Conservation (phyloP, 2,797 vertebrate species). For the Danionella dracula region DNA sequence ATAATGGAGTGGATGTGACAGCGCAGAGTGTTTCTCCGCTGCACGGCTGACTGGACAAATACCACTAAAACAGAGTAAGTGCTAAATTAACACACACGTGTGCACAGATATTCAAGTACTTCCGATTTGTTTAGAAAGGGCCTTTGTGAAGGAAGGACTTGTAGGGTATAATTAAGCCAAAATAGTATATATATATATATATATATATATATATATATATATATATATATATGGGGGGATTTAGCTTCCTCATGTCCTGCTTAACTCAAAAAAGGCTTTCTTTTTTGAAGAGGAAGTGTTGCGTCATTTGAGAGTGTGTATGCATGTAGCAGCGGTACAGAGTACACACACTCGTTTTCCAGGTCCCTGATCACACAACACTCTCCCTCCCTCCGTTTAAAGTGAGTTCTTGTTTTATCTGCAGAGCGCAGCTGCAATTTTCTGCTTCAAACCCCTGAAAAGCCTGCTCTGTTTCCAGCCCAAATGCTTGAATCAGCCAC, state of each 20-base stretch:
- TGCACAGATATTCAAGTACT: background rate
- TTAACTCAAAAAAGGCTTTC: too few species aligned
- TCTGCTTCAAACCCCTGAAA: constrained; percentile 57
- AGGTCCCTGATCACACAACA: background rate
- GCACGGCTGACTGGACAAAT: constrained; percentile 47
- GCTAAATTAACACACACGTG: constrained; percentile 44
- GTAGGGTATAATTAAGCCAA: constrained; percentile 1
- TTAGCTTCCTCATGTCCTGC: too few species aligned
- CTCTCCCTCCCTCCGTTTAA: constrained; percentile 1
- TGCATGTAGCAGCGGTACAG: background rate
- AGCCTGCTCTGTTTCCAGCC: constrained; percentile 55
- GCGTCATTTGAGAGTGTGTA: background rate
- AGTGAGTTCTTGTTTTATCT: constrained; percentile 53
- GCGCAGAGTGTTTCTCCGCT: constrained; percentile 48
- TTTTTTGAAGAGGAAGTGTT: background rate
- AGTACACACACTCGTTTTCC: constrained; percentile 10
- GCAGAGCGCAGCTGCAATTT: constrained; percentile 51
- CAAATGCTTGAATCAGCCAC: constrained; percentile 54
- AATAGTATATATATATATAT: too few species aligned
- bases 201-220: too few species aligned
- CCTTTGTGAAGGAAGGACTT: constrained; percentile 4
- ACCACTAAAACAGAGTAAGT: constrained; percentile 42
- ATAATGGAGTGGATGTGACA: constrained; percentile 62
- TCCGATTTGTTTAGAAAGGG: background rate
- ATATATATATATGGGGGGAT: too few species aligned